Base-by-base conservation (phyloP, 2,113 vertebrate species). In the Orthonyx spaldingii region DNA sequence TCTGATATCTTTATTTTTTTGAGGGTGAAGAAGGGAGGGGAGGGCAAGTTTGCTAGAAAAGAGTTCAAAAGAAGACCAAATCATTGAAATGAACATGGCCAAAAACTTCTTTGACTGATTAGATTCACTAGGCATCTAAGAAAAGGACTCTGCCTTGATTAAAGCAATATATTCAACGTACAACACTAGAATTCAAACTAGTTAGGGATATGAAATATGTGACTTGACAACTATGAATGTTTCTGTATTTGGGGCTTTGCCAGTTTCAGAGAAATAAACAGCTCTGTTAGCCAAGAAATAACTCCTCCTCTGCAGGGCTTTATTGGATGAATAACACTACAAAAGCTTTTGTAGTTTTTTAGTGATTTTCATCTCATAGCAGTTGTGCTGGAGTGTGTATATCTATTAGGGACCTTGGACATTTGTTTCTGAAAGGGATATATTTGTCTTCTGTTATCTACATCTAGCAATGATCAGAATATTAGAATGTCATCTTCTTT, bases 21-120 rank as follows among this genome's bases (percentile, higher is more conserved):
- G 3, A 3, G 6, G 7, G 1, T 0, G 16, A 24, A 24, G 28
- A 23, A 15, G 6, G 19, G 13, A 60, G 5, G 8, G 7, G 5
- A 49, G 27, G 4, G 14, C 10, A 42, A 50, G 52, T 55, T 63
- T 74, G 3, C 44, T 44, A 42, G 49, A 22, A 71, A 89, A 41
- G 9, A 66, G 13, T 41, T 30, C 4, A 32, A 47, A 81, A 91
- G 69, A 76, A 85, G 21, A 32, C 7, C 3, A 37, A 71, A 71
- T 61, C 3, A 9, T 30, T 75, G 27, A 82, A 30, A 28, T 42
- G 2, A 64, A 33, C 11, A 8, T 27, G 15, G 14, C 23, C 35
- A n/a, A 78, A 87, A 37, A 6, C 55, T 81, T 87, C 10, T 69
- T 82, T 60, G 41, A 21, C 28, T 63, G 5, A 3, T 69, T 69